Evolutionary conservation across 2,797 vertebrate species (phyloP).

Genomic region (Sylvia borin): DNA sequence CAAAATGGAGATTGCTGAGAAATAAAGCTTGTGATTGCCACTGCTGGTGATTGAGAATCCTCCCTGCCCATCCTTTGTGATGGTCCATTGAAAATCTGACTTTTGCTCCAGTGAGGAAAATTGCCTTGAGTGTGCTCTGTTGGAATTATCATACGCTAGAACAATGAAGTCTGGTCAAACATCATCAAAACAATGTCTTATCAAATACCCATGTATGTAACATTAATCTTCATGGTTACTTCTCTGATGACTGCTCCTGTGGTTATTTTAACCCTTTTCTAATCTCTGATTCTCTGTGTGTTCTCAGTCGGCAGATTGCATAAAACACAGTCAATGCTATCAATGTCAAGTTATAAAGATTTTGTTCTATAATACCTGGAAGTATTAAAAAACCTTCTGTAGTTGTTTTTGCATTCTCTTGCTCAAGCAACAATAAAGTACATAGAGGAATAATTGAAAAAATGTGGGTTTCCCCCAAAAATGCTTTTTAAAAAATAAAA

Average conservation of each 20-base stretch:
- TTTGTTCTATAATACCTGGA: neutral
- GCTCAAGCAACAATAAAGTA: neutral
- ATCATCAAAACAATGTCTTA: neutral
- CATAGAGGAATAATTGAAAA: neutral
- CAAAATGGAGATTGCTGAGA: neutral
- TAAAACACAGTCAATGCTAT: neutral
- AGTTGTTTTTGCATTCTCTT: neutral
- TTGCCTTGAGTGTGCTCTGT: neutral
- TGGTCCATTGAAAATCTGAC: neutral
- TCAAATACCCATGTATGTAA: neutral
- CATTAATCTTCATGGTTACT: neutral
- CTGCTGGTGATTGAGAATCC: neutral
- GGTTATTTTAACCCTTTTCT: neutral
- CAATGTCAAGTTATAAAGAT: neutral
- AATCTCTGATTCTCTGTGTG: neutral
- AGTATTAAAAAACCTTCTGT: neutral
- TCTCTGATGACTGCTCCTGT: neutral
- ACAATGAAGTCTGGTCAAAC: neutral
- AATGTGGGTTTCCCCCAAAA: fast-evolving
- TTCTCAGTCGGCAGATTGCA: neutral
- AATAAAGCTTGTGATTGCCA: neutral
- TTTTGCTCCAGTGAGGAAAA: neutral
- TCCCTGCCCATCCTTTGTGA: neutral
- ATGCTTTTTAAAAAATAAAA: neutral
- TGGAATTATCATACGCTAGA: neutral